These are phyloP conservation scores for Vulpes vulpes DNA, from an alignment of 2,113 vertebrate species.

Conservation along the genomic window DNA sequence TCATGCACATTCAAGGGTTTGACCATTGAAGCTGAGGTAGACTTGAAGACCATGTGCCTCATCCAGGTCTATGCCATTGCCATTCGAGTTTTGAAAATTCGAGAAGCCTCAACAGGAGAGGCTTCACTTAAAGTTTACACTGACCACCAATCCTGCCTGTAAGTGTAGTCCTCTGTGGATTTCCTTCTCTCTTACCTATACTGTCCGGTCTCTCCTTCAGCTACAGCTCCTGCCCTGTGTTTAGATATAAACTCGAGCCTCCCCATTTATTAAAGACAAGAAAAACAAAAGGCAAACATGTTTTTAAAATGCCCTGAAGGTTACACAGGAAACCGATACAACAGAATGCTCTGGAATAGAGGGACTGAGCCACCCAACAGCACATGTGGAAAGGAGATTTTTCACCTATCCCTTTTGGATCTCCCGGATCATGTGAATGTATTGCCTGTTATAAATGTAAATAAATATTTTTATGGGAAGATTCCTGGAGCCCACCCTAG, in stretches of 20 bases:
- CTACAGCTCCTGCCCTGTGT: background rate
- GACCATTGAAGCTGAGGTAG: rapidly evolving
- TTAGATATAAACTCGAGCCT: background rate
- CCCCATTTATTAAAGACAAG: background rate
- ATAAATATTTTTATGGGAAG: background rate
- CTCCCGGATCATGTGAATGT: background rate
- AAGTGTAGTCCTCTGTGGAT: background rate
- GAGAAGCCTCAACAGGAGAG: background rate
- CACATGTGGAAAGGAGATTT: rapidly evolving
- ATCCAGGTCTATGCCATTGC: background rate
- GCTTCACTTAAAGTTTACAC: background rate
- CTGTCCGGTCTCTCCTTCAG: background rate
- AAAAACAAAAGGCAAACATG: background rate
- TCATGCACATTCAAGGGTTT: background rate
- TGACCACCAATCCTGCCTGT: background rate
- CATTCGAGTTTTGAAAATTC: background rate
- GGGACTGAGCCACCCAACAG: background rate
- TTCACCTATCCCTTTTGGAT: background rate
- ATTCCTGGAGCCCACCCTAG: background rate
- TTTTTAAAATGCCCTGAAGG: background rate
- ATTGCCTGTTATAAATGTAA: background rate
- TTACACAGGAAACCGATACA: background rate
- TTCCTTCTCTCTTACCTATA: background rate
- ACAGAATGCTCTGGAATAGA: background rate
- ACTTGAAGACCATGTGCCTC: background rate